Evolutionary conservation across 2,113 vertebrate species (phyloP), one percentile per base, ranked within the genome.

Genomic region (Clarias gariepinus): DNA sequence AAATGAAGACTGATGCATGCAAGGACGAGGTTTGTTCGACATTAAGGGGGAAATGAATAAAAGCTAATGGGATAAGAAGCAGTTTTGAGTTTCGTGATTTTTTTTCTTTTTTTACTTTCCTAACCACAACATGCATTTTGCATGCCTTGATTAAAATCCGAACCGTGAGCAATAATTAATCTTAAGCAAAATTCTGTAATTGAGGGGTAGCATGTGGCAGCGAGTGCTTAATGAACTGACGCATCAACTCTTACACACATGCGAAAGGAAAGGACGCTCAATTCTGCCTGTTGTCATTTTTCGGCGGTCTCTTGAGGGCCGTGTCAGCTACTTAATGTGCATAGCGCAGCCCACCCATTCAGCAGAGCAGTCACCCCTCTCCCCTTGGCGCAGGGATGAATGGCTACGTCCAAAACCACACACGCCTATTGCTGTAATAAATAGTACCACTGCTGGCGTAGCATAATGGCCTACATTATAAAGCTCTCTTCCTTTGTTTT

Each of bases 251-350:
- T 84, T 61, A 63, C 16, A 74, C 69, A 18, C 86, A 87, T 85
- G 83, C 89, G 83, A 36, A 77, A 90, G 91, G 90, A 89, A 91
- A 92, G 81, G 91, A 84, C 25, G 15, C 58, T 21, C 74, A 85
- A 90, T 90, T 88, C 89, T 89, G 85, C 87, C 84, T 76, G 85
- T 88, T n/a, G 73, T 64, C 52, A 55, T 76, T 84, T 87, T 90
- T 89, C 36, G 84, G 84, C 84, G 90, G 91, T 91, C 91, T 90
- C 90, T 80, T 60, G 90, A 89, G 91, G 87, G 82, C 87, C 33
- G 0, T 90, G 89, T 93, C 93, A 93, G 92, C 91, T 90, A 86
- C 83, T 92, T 92, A 85, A 85, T 88, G 88, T 86, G 90, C 90
- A 89, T 91, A 89, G 86, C 47, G 81, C 83, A 80, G 88, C 89